Percentiles rank a stretch among this genome's conserved stretches.
Evolutionary conservation across 2,113 vertebrate genomes (phyloP).

Genomic region (Burhinus bistriatus): DNA sequence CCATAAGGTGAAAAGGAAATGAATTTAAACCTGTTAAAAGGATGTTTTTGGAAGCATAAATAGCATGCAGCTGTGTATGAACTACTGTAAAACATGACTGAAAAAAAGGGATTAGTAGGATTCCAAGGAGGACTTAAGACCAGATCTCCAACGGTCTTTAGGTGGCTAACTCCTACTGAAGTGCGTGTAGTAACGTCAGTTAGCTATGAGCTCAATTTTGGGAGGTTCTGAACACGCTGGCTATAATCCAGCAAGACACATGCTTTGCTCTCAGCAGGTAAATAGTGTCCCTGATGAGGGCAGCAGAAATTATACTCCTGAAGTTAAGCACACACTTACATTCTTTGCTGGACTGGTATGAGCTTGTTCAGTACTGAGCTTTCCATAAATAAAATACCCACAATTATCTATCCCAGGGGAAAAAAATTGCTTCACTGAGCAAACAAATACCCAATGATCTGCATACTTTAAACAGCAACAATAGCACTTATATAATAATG

Average conservation of each 20-base stretch:
- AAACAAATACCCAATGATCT: background rate
- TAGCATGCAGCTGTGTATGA: background rate
- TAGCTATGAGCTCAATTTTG: background rate
- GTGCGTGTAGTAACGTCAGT: background rate
- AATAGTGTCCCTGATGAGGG: background rate
- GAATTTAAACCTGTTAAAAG: background rate
- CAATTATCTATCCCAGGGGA: background rate
- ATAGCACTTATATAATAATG: background rate
- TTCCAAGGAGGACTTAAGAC: background rate
- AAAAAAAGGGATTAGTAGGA: background rate
- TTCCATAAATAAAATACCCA: constrained; percentile 23
- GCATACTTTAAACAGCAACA: background rate
- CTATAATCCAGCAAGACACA: background rate
- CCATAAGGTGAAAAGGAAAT: background rate
- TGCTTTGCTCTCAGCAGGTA: background rate
- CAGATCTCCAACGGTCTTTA: background rate
- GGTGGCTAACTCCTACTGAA: background rate
- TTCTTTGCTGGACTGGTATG: background rate
- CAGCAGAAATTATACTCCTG: background rate
- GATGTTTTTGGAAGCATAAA: background rate
- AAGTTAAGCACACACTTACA: background rate
- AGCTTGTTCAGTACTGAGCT: background rate
- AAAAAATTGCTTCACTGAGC: background rate
- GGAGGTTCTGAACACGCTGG: background rate
- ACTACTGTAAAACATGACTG: background rate